Evolutionary conservation across 2,113 vertebrate genomes (phyloP).

Genomic region (Phycodurus eques): DNA sequence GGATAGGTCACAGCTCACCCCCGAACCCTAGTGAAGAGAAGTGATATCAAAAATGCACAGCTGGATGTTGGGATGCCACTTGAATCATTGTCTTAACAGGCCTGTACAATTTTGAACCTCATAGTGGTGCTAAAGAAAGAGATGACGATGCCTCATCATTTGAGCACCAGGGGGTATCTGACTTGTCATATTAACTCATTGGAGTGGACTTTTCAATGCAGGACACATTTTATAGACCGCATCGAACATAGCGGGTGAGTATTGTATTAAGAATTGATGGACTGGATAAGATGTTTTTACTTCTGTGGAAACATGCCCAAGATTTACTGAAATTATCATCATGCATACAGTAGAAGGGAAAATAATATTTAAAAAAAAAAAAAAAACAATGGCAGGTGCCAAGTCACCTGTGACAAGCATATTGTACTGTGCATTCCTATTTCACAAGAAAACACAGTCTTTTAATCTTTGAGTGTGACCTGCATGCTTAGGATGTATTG

Average conservation of each 20-base stretch:
- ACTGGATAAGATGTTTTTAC: neutral
- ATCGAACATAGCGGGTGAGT: neutral
- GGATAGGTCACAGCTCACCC: neutral
- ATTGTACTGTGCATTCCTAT: neutral
- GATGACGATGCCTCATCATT: neutral
- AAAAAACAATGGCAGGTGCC: neutral
- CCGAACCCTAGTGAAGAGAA: neutral
- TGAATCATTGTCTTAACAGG: neutral
- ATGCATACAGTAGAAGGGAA: conserved; percentile 18
- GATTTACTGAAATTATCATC: neutral
- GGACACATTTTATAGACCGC: neutral
- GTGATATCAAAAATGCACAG: neutral
- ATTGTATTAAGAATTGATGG: neutral
- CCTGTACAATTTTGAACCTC: neutral
- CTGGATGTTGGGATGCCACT: neutral
- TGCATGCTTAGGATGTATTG: conserved; percentile 39
- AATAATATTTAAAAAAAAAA: neutral
- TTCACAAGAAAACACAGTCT: neutral
- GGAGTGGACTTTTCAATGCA: too few relatives aligned
- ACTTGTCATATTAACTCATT: too few relatives aligned
- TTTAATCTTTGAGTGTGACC: conserved; percentile 8
- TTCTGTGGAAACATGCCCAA: conserved; percentile 26
- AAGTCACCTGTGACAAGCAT: neutral
- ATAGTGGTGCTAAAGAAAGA: neutral
- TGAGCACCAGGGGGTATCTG: too few relatives aligned